Evolutionary conservation across 37 sponge, comb jelly and placozoan genomes (phyloP).

Genomic region (Bolinopsis microptera): DNA sequence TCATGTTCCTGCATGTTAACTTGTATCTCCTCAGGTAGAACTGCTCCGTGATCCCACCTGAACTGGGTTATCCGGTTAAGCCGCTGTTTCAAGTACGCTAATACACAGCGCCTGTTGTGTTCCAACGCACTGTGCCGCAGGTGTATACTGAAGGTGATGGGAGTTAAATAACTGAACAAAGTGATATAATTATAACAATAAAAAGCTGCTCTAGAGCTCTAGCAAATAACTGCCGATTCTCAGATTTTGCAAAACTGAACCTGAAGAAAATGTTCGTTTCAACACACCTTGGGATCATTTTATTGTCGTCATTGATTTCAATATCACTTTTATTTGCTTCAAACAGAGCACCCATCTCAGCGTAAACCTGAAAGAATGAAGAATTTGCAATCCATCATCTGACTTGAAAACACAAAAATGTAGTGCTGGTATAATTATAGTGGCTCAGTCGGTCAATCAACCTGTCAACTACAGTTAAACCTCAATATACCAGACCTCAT

Average conservation of each 20-base stretch:
- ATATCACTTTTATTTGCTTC: slow-evolving; percentile 64
- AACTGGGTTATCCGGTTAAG: not conserved
- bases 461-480: too few species aligned
- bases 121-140: slow-evolving; percentile 55
- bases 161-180: too few species aligned
- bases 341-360: slow-evolving; percentile 54
- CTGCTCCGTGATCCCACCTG: slow-evolving; percentile 56
- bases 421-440: too few species aligned
- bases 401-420: too few species aligned
- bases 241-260: too few species aligned
- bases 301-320: slow-evolving; percentile 38
- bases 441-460: too few species aligned
- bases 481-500: too few species aligned
- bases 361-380: slow-evolving; percentile 46
- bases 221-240: too few species aligned
- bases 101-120: slow-evolving; percentile 52
- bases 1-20: slow-evolving; percentile 54
- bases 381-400: not conserved
- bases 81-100: slow-evolving; percentile 43
- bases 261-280: too few species aligned
- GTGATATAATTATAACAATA: too few species aligned
- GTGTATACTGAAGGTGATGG: not conserved
- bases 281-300: slow-evolving; percentile 63
- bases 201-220: too few species aligned
- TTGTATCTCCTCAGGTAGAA: slow-evolving; percentile 58